Evolutionary conservation across 53 echinoderm and acorn worm species (phyloP).

Genomic region (Echinarachnius parma): DNA sequence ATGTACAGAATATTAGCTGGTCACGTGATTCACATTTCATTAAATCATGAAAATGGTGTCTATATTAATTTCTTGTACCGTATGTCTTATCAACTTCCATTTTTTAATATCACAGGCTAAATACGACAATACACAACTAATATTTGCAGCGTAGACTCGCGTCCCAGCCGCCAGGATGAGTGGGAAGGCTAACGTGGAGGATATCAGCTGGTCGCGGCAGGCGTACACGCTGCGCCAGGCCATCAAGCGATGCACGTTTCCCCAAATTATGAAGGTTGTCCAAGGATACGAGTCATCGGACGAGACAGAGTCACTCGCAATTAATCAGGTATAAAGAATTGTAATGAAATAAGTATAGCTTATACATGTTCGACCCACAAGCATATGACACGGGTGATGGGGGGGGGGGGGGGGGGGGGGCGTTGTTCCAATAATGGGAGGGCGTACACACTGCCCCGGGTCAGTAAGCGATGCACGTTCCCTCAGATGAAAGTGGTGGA

Average conservation of each 20-base stretch:
- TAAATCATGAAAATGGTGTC: slow-evolving; percentile 73
- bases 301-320: slow-evolving; percentile 63
- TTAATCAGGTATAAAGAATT: slow-evolving; percentile 78
- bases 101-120: no score
- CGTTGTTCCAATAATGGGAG: no score
- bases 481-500: no score
- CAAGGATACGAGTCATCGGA: slow-evolving; percentile 65
- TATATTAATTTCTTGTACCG: no score
- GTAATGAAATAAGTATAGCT: no score
- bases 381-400: no score
- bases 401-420: no score
- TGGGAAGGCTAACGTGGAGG: slow-evolving; percentile 69
- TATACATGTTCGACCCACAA: no score
- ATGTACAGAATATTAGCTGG: slow-evolving; percentile 85
- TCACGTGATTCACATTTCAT: slow-evolving; percentile 71
- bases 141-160: not conserved
- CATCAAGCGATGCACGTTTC: slow-evolving; percentile 68
- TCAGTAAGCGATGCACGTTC: no score
- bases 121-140: not conserved
- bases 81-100: no score
- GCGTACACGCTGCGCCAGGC: slow-evolving; percentile 63
- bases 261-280: slow-evolving; percentile 72
- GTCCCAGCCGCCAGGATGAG: slow-evolving; percentile 1
- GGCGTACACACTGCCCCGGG: no score
- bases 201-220: slow-evolving; percentile 77